Percentiles rank a stretch among this genome's conserved stretches.
Evolutionary conservation across 2,797 vertebrate genomes (phyloP).

Genomic region (Alosa sapidissima): DNA sequence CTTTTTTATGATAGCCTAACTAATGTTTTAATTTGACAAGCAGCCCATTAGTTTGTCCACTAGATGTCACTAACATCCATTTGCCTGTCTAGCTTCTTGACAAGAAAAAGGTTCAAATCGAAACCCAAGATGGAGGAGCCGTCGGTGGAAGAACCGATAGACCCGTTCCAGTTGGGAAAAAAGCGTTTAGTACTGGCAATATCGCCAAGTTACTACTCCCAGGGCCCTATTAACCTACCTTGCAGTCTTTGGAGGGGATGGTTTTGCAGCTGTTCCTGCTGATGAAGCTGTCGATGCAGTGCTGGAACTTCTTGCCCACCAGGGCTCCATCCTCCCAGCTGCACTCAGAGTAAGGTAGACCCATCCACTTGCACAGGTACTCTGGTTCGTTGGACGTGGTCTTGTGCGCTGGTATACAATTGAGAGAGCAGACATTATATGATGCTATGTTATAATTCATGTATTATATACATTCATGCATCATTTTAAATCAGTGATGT

Average conservation of each 20-base stretch:
- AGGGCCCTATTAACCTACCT: slow-evolving; percentile 70
- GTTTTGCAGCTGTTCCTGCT: slow-evolving; percentile 88
- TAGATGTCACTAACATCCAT: too few species aligned
- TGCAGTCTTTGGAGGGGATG: slow-evolving; percentile 94
- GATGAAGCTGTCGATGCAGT: slow-evolving; percentile 87
- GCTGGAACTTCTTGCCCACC: slow-evolving; percentile 89
- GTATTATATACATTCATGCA: not conserved
- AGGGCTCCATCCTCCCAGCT: slow-evolving; percentile 97
- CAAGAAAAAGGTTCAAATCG: too few species aligned
- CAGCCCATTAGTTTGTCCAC: too few species aligned
- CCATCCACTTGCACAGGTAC: slow-evolving; percentile 99
- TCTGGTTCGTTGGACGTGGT: slow-evolving; percentile 91
- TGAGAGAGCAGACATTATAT: not conserved
- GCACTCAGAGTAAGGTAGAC: slow-evolving; percentile 92
- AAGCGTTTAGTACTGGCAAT: too few species aligned
- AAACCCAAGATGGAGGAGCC: too few species aligned
- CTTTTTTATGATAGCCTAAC: too few species aligned
- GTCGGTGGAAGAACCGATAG: too few species aligned
- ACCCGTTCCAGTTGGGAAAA: too few species aligned
- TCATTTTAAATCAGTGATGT: not conserved
- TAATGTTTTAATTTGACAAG: too few species aligned
- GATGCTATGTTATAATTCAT: not conserved
- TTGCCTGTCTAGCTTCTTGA: too few species aligned
- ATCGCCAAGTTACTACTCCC: too few species aligned
- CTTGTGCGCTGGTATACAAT: slow-evolving; percentile 80